Base-by-base conservation (phyloP, 2,888 invertebrate genomes). In the Melieria crassipennis region DNA sequence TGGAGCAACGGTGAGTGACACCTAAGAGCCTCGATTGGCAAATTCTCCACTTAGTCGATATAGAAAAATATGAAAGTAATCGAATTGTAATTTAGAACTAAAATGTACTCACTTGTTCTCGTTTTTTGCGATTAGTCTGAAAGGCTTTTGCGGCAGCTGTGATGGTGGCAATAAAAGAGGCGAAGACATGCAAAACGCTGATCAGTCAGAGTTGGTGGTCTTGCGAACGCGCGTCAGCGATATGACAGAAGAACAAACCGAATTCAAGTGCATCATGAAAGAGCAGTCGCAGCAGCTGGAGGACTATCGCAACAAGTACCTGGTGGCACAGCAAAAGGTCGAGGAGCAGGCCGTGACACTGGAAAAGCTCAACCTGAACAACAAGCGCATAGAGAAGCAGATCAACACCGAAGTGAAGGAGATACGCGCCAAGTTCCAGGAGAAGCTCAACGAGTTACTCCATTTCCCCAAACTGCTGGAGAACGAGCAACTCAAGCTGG, bases 251-350 rank as follows among this genome's bases (percentile, higher is more conserved):
- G 86, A 86, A 65, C 85, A 86, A 69, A 71, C 81, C 4, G 86
- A 87, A 73, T 86, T 85, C 72, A 85, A 84, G 74, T 84, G 85
- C 62, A 80, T 86, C 9, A 85, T 86, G 78, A 83, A 82, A 65
- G 86, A 87, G 69, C 86, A 86, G 73, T 82, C 85, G 0, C 79
- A 81, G 30, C 86, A 86, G 68, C 74, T 86, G 48, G 85, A 86
- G n/a, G 85, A 86, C 11, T 87, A 87, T 75, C 84, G 85, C 56
- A 82, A 81, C 68, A 87, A 87, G 70, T 87, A 86, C 70, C 73
- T 87, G 48, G 73, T 79, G 11, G 85, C 86, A 0, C 85, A 86
- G 74, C 86, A 86, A 72, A 84, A 84, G 73, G 85, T 86, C 7
- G 86, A 86, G 73, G 84, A 86, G 61, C 86, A 86, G 75, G 80